These are phyloP conservation scores for Corydoras sp. DNA, from an alignment of 2,113 vertebrate species.

Conservation along the genomic window DNA sequence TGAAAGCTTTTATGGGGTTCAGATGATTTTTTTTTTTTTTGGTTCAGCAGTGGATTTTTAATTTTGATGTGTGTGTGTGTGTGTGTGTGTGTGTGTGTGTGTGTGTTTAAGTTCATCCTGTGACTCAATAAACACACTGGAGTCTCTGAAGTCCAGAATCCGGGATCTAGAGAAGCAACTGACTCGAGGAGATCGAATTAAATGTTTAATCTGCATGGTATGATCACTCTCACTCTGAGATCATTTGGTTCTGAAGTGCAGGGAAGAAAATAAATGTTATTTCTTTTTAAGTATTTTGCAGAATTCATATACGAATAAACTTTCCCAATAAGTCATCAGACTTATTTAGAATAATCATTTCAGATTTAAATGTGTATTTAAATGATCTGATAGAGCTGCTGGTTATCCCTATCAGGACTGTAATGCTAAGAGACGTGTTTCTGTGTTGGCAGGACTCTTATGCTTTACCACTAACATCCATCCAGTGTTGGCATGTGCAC, in stretches of 20 bases:
- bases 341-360: too few relatives aligned
- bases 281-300: neutral
- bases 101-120: slow-evolving; percentile 51
- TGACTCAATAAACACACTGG: slow-evolving; percentile 79
- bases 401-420: too few relatives aligned
- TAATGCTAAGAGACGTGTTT: neutral
- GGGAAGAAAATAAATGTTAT: too few relatives aligned
- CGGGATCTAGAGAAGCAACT: slow-evolving; percentile 97
- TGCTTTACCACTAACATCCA: slow-evolving; percentile 69
- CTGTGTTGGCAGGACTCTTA: slow-evolving; percentile 65
- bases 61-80: neutral
- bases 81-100: slow-evolving; percentile 8
- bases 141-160: slow-evolving; percentile 92
- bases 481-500: slow-evolving; percentile 80
- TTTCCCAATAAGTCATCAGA: too few relatives aligned
- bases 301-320: too few relatives aligned
- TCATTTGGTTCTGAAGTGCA: too few relatives aligned
- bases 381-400: too few relatives aligned
- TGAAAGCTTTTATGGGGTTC: too few relatives aligned
- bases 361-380: too few relatives aligned
- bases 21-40: too few relatives aligned
- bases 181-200: slow-evolving; percentile 94
- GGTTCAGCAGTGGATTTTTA: too few relatives aligned
- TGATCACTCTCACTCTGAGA: too few relatives aligned
- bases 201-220: slow-evolving; percentile 99